Evolutionary conservation across 2,113 vertebrate genomes (phyloP).

Genomic region (Aspiorhynchus laticeps): DNA sequence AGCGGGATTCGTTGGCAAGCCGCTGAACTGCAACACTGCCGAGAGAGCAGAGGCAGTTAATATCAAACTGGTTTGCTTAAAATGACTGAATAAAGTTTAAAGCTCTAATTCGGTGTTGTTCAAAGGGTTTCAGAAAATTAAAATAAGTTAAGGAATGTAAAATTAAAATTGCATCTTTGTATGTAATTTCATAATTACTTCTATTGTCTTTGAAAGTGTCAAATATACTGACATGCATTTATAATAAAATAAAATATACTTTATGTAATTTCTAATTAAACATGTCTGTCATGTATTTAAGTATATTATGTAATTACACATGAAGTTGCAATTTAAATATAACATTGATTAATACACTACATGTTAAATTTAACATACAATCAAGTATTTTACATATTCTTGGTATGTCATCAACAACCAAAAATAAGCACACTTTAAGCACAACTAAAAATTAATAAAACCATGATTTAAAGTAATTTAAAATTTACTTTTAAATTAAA

Average conservation of each 20-base stretch:
- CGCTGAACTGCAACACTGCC: conserved; percentile 86
- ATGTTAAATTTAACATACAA: background rate
- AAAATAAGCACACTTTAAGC: background rate
- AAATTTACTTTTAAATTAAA: too few species aligned
- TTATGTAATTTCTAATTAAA: background rate
- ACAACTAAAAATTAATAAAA: background rate
- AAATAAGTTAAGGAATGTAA: background rate
- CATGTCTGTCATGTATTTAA: too few species aligned
- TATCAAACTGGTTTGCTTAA: background rate
- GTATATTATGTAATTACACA: background rate
- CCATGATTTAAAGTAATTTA: too few species aligned
- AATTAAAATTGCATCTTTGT: background rate
- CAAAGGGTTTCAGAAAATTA: background rate
- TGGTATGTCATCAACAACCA: background rate
- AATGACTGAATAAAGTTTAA: background rate
- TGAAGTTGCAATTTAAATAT: background rate
- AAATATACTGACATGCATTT: too few species aligned
- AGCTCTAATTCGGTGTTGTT: background rate
- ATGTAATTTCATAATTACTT: background rate
- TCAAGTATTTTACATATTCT: background rate
- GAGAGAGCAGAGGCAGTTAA: conserved; percentile 54
- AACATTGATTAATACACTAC: background rate
- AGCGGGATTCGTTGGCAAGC: conserved; percentile 83
- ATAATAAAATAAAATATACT: background rate
- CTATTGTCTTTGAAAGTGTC: too few species aligned